Evolutionary conservation across 2,797 vertebrate species (phyloP), one percentile per base, ranked within the genome.

Genomic region (Hipposideros larvatus): DNA sequence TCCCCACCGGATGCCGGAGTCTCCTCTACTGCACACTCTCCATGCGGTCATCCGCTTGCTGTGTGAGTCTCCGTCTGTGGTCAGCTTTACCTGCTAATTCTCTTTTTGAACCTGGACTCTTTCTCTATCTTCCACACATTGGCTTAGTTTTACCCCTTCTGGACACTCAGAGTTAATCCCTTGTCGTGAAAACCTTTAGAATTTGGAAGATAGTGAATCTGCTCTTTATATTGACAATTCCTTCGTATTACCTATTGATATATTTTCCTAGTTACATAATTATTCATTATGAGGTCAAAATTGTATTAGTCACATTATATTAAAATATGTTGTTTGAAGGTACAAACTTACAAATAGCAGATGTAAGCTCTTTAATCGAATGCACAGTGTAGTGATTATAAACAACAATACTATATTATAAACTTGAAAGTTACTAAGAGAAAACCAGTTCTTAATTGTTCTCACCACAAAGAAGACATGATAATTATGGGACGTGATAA

Each of bases 1-100:
- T 18, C 3, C 2, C 2, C 46, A 48, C 46, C 14, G 48, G 48
- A 51, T 51, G 48, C 48, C 4, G 14, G 48, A 14, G 9, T 75
- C 41, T 75, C 37, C 5, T 48, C 18, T 55, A 4, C 0, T 0
- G 0, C 0, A 11, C 0, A 21, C 0, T 14, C 1, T 46, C 48
- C 19, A 14, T 4, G 48, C 4, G 48, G 48, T 51, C 48, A 51
- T 51, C 48, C 14, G 14, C 13, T 51, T 51, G 48, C 14, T 51
- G 28, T 15, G 1, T 34, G 46, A 61, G 18, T 6, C 2, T 83
- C 37, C 26, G 1, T 55, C 48, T n/a, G 77, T 7, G 61, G 34
- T 59, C 15, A 37, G 24, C 5, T 74, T n/a, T 55, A 51, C 24
- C 55, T 11, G 55, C 5, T 48, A 34, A 26, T 28, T 82, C 28